Evolutionary conservation across 2,113 vertebrate species (phyloP).

Genomic region (Microtus oregoni): DNA sequence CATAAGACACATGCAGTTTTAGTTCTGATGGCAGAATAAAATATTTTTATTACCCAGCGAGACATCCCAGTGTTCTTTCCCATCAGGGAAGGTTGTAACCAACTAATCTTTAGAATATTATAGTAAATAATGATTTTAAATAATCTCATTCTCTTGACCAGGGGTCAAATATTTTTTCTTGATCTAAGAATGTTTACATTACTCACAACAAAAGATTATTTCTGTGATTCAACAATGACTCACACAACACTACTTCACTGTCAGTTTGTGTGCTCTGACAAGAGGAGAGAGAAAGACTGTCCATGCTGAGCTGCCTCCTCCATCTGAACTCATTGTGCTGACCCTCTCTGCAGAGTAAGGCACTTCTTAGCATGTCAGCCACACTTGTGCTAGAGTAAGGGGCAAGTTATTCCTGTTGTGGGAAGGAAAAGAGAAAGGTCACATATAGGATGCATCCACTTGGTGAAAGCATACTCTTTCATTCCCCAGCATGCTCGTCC

Average conservation of each 20-base stretch:
- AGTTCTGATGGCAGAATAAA: slow-evolving; percentile 14
- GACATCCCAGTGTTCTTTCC: not conserved
- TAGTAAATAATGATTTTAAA: not conserved
- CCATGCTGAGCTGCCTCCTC: not conserved
- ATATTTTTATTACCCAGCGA: slow-evolving; percentile 12
- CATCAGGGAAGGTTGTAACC: not conserved
- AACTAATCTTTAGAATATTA: not conserved
- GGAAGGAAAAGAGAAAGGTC: not conserved
- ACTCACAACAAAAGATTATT: not conserved
- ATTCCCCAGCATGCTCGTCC: not conserved
- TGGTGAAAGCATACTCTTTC: not conserved
- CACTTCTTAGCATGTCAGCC: not conserved
- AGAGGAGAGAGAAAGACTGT: not conserved
- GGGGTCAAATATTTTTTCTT: not conserved
- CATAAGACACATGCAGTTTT: not conserved
- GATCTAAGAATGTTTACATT: not conserved
- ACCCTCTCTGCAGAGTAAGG: not conserved
- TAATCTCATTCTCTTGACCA: not conserved
- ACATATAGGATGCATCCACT: too few relatives aligned
- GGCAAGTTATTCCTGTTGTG: not conserved
- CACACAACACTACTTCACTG: not conserved
- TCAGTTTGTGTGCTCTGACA: not conserved
- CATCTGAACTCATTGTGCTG: accelerated
- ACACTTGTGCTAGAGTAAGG: not conserved
- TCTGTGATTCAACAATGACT: not conserved